Evolutionary conservation across 2,888 invertebrate genomes (phyloP), one percentile per base, ranked within the genome.

Genomic region (Thymelicus acteon): DNA sequence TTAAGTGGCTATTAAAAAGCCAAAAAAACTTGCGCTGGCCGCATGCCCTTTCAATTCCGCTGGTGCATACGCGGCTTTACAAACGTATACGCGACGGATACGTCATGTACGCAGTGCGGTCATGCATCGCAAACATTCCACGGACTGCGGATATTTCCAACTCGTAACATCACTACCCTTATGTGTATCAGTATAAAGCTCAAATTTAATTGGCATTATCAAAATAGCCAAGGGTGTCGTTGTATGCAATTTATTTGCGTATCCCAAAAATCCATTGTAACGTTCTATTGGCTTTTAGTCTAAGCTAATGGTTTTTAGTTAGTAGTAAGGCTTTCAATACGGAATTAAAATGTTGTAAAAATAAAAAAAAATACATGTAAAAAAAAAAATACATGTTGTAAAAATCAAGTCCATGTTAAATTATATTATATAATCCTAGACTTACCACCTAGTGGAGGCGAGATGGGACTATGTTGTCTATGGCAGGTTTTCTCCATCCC

Each of bases 91-190:
- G 63, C 70, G 69, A 70, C 64, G 70, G 70, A 70, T 70, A 70
- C 70, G 64, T 70, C 64, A 70, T 70, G 70, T 70, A 70, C 70
- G 70, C 70, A 70, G 70, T 70, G 70, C 70, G 70, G 70, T 60
- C 70, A 70, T 70, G 70, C 70, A 70, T 70, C 70, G 64, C 70
- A 70, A 70, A 70, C 70, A 70, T 70, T 70, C 70, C 70, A 65
- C 65, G 52, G 71, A 71, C 73, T 75, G 74, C 62, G 68, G 68
- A 62, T 54, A 73, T 67, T 68, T 54, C 52, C 71, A 52, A 8
- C 58, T 31, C 37, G 40, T 48, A 39, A 52, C 31, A 39, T 24
- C 40, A 15, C 60, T 24, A 3, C 39, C 52, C 65, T 64, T 70
- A 70, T 70, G 7, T 4, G 7, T 15, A 52, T 31, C 1, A 1